Evolutionary conservation across 1,140 invertebrate species (phyloP), one percentile per base, ranked within the genome.

Genomic region (Drosophila carrolli): DNA sequence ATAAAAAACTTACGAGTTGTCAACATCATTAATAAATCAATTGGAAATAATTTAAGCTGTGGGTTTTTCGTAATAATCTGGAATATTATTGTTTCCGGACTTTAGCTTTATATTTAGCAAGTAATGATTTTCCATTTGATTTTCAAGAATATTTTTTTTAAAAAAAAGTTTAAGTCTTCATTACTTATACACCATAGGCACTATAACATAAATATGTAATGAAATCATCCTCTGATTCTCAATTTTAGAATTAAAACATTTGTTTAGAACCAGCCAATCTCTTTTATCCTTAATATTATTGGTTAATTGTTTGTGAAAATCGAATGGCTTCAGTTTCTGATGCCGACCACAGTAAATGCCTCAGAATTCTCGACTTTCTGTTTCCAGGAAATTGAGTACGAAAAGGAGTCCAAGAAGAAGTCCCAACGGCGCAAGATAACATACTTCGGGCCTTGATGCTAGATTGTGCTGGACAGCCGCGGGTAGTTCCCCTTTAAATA

Each of bases 391-490:
- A 41, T 44, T 66, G 37, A 32, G 50, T 66, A 41, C 38, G 65
- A 66, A 88, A 62, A 51, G 60, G 54, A 59, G 27, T 51, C 73
- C 50, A 6, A 72, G 32, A 32, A 81, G 62, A 9, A 66, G 54
- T 50, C 53, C 75, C 63, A 81, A 1, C 27, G 50, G 54, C 11
- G 57, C 48, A 14, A 48, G 46, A 19, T 43, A 40, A 16, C 43
- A 57, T 43, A 43, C 56, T 37, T 27, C 29, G n/a, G 46, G 50
- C 60, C 40, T 51, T 16, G 48, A 8, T 11, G 81, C 90, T 23
- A 66, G 35, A 53, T 91, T 92, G 57, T 93, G 92, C 63, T 93
- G 92, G 14, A 93, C 92, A 56, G 92, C 92, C 48, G 92, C 92
- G 13, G 92, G 92, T 59, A 92, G 70, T 85, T 93, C 92, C 5